phyloP scores from a whole-genome alignment of 2,888 invertebrate species.

The Nemurella pictetii region DNA sequence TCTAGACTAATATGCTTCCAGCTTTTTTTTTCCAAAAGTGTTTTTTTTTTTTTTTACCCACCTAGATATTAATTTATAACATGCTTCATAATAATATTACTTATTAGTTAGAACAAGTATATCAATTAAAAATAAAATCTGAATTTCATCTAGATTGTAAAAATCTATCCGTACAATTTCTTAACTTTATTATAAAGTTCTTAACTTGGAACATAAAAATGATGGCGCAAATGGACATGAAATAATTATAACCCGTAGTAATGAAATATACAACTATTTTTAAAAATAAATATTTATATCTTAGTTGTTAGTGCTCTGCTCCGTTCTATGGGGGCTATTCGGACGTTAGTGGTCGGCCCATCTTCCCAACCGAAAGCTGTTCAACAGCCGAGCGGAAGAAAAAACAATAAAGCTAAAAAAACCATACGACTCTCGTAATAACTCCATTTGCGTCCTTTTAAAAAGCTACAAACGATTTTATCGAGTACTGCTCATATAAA shows the following conservation, averaged over 20 bases:
- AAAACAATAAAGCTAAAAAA: neutral
- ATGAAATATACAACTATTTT: neutral
- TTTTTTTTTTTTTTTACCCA: neutral
- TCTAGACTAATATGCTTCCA: neutral
- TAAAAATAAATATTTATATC: neutral
- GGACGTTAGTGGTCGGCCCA: too few species aligned
- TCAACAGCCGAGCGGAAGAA: neutral
- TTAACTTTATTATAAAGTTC: too few species aligned
- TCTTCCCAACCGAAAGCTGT: too few species aligned
- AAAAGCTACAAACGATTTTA: neutral
- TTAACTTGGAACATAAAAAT: neutral
- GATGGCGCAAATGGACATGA: neutral
- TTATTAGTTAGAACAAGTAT: neutral
- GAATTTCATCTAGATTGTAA: neutral
- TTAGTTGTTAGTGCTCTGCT: neutral
- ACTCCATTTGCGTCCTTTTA: neutral
- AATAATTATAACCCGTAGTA: neutral
- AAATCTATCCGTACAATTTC: neutral
- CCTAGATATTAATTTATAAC: constrained; percentile 9
- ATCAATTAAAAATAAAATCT: neutral
- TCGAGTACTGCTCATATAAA: neutral
- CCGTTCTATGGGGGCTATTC: neutral
- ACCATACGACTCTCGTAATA: neutral
- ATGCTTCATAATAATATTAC: neutral
- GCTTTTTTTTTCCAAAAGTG: neutral